A percentile compares a stretch with the other conserved stretches of the same genome.
Evolutionary conservation across 2,888 invertebrate species (phyloP).

Genomic region (Incurvaria masculella): DNA sequence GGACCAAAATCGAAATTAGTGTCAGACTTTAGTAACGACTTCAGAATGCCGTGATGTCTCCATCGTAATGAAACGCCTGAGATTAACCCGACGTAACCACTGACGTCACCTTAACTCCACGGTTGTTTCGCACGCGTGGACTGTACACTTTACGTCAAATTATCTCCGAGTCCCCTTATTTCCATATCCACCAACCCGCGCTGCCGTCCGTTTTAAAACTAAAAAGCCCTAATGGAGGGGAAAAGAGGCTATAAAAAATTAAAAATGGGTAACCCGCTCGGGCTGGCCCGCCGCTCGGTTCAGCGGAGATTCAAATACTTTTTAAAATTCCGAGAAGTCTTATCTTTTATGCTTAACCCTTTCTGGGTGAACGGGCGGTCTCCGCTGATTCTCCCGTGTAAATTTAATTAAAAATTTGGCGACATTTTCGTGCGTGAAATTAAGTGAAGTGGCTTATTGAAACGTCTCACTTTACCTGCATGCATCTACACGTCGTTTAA

Average conservation of each 20-base stretch:
- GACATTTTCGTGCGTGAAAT: background rate
- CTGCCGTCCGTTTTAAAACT: background rate
- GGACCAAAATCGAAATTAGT: too few species aligned
- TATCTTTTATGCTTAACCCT: background rate
- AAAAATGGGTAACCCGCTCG: background rate
- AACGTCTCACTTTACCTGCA: too few species aligned
- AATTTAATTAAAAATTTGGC: background rate
- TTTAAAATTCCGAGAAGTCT: background rate
- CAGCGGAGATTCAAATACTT: background rate
- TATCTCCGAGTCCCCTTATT: background rate
- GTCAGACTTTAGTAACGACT: too few species aligned
- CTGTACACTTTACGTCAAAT: background rate
- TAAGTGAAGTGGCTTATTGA: background rate
- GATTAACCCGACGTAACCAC: too few species aligned
- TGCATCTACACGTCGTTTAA: too few species aligned
- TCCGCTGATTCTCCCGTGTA: background rate
- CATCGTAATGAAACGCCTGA: too few species aligned
- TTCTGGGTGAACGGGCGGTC: background rate
- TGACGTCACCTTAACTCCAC: too few species aligned
- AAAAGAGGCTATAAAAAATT: background rate
- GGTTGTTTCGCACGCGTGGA: too few species aligned
- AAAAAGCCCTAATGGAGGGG: background rate
- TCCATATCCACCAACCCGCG: background rate
- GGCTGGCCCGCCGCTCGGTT: background rate
- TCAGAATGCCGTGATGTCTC: too few species aligned